A percentile compares a stretch with the other conserved stretches of the same genome.
These are phyloP conservation scores for Erpobdella octoculata DNA, from an alignment of 2,888 invertebrate genomes.

Conservation along the genomic window DNA sequence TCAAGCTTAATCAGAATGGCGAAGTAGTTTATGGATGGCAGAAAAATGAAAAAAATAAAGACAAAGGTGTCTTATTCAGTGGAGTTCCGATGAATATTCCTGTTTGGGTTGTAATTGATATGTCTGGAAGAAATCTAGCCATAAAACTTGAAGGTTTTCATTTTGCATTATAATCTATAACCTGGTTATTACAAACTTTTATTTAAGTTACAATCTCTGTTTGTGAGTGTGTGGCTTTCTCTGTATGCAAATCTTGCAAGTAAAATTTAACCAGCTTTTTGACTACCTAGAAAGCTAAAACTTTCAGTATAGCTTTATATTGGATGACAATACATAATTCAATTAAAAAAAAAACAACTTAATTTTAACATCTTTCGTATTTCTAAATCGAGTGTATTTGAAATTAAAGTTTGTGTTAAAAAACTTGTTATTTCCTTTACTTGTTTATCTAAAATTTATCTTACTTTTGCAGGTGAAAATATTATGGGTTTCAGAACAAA, in stretches of 20 bases:
- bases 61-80: constrained; percentile 73
- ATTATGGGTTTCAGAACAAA: background rate
- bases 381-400: too few relatives aligned
- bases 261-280: background rate
- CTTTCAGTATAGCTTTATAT: background rate
- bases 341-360: too few relatives aligned
- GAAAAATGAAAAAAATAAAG: constrained; percentile 54
- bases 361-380: too few relatives aligned
- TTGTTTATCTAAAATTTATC: background rate
- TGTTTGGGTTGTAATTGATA: constrained; percentile 87
- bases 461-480: background rate
- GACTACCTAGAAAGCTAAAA: background rate
- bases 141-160: constrained; percentile 70
- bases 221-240: background rate
- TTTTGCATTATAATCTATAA: background rate
- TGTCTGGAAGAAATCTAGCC: constrained; percentile 92
- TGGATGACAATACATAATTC: background rate
- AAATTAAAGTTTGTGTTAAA: too few relatives aligned
- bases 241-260: background rate
- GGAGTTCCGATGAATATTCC: constrained; percentile 69
- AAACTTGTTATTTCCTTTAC: too few relatives aligned
- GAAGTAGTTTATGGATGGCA: constrained; percentile 16
- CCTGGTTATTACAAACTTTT: too few relatives aligned
- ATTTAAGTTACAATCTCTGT: background rate
- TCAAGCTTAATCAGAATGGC: background rate